Conservation (phyloP, 2,888 invertebrate genomes). For the Oasisia sp. region DNA sequence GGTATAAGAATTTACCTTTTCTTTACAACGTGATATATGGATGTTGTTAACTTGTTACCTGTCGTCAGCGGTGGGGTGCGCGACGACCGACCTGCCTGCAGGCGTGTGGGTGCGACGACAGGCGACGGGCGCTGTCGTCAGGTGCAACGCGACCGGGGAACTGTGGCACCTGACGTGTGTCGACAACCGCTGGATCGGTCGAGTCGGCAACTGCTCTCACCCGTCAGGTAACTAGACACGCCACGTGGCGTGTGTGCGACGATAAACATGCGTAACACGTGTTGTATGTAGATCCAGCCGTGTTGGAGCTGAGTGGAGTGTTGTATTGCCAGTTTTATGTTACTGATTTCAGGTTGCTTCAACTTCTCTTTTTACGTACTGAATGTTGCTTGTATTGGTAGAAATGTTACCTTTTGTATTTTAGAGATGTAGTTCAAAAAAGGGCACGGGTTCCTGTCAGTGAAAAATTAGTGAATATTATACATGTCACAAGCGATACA, state of each 20-base stretch:
- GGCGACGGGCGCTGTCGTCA: not conserved
- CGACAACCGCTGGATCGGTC: constrained; percentile 13
- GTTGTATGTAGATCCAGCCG: not conserved
- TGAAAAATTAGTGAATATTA: no score
- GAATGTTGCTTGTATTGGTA: no score
- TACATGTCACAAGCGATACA: no score
- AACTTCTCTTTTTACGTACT: no score
- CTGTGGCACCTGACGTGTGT: not conserved
- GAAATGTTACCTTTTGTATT: no score
- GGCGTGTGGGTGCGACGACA: not conserved
- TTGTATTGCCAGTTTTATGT: no score
- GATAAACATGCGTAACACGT: not conserved
- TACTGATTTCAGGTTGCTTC: no score
- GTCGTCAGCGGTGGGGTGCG: not conserved
- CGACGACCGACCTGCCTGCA: not conserved
- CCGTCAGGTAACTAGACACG: not conserved
- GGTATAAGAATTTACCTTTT: no score
- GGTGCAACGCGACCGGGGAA: constrained; percentile 1
- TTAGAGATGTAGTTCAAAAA: no score
- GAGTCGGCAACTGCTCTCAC: not conserved
- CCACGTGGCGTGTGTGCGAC: not conserved
- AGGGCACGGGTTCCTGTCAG: no score
- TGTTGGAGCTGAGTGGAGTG: no score
- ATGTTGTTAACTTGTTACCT: not conserved
- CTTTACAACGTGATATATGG: not conserved